phyloP scores from a whole-genome alignment of 2,113 vertebrate genomes.

The Chrysemys picta region DNA sequence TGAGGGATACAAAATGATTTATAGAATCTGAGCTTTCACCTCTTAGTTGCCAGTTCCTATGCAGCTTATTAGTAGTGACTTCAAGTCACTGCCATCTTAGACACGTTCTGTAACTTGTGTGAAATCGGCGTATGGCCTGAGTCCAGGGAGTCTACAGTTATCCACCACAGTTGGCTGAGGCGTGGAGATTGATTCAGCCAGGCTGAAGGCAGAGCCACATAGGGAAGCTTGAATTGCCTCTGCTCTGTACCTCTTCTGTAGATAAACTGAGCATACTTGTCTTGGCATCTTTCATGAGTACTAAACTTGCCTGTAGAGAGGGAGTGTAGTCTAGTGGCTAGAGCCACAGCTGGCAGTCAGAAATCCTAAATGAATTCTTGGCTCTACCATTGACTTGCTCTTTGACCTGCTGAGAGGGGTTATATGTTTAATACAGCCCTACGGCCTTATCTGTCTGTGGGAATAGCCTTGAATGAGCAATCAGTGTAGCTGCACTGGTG shows the following conservation, averaged over 20 bases:
- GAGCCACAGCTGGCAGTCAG: not conserved
- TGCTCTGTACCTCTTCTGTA: not conserved
- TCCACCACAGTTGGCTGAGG: accelerated
- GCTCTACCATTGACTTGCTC: conserved; percentile 19
- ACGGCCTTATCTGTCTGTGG: not conserved
- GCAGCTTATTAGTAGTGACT: not conserved
- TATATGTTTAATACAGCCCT: not conserved
- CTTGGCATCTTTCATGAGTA: not conserved
- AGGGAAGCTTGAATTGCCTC: not conserved
- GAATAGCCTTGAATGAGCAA: not conserved
- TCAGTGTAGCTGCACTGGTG: not conserved
- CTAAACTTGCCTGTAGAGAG: not conserved
- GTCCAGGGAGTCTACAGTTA: not conserved
- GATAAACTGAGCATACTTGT: not conserved
- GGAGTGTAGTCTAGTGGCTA: not conserved
- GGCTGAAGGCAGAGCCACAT: not conserved
- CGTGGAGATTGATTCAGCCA: not conserved
- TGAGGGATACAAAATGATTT: conserved; percentile 61
- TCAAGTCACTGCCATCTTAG: not conserved
- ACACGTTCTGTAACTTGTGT: not conserved
- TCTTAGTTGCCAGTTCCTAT: conserved; percentile 39
- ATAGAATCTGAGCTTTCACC: conserved; percentile 48
- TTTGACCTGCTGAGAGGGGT: not conserved
- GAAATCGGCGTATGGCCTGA: accelerated
- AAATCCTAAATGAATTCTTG: not conserved